Evolutionary conservation across 2,797 vertebrate genomes (phyloP).

Genomic region (Bucorvus abyssinicus): DNA sequence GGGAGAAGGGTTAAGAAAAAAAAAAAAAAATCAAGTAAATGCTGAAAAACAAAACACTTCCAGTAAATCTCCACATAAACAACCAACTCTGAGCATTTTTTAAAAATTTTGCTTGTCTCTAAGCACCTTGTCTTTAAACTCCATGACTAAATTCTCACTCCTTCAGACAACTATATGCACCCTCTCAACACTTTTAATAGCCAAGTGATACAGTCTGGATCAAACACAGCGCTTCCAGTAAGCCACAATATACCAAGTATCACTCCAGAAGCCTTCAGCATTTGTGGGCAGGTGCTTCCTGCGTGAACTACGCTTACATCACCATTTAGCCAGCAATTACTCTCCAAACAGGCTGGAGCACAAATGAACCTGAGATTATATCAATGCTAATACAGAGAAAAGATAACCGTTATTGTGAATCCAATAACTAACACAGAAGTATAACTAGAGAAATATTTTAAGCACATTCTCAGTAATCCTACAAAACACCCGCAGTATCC

Average conservation of each 20-base stretch:
- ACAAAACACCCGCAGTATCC: accelerated
- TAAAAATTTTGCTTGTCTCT: background rate
- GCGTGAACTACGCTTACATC: background rate
- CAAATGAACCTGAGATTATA: constrained; percentile 6
- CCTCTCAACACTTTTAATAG: background rate
- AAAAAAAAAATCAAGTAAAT: background rate
- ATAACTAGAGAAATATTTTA: background rate
- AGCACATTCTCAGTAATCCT: background rate
- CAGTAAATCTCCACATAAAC: background rate
- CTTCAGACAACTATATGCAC: accelerated
- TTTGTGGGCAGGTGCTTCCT: background rate
- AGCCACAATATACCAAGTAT: background rate
- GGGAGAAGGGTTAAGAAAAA: no score
- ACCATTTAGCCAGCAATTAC: background rate
- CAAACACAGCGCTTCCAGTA: background rate
- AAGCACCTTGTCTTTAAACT: background rate
- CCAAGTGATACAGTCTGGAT: background rate
- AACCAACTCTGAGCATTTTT: background rate
- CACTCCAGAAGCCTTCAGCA: background rate
- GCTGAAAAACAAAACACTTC: background rate
- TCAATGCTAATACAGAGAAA: background rate
- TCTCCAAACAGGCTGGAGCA: background rate
- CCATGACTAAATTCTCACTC: background rate
- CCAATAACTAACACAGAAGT: background rate
- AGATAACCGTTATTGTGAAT: background rate